Conservation (phyloP, 1,140 invertebrate genomes). For the Drosophila nigromelanica region DNA sequence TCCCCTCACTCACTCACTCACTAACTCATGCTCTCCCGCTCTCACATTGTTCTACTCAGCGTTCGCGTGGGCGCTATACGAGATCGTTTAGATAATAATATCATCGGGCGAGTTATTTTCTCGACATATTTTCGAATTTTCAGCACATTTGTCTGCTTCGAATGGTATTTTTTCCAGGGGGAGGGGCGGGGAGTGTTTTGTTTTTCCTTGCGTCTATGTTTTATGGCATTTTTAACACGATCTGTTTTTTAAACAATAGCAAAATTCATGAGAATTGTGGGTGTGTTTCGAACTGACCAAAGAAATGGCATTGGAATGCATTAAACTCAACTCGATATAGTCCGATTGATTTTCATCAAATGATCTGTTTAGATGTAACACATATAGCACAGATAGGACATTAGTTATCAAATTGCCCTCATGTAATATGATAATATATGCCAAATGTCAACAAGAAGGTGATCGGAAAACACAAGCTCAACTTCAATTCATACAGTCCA, state of each 20-base stretch:
- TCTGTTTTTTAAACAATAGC: slow-evolving; percentile 53
- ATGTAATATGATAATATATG: slow-evolving; percentile 19
- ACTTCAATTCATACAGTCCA: slow-evolving; percentile 9
- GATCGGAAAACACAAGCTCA: slow-evolving; percentile 4
- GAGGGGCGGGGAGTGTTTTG: neutral
- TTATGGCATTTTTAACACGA: slow-evolving; percentile 43
- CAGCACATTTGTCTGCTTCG: slow-evolving; percentile 40
- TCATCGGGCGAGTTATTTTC: slow-evolving; percentile 18
- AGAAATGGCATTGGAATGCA: neutral
- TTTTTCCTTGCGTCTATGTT: slow-evolving; percentile 23
- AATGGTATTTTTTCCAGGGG: neutral
- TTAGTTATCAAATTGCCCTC: neutral
- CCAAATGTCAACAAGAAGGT: slow-evolving; percentile 14
- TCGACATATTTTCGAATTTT: slow-evolving; percentile 42
- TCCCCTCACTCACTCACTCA: neutral
- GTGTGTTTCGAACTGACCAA: slow-evolving; percentile 13
- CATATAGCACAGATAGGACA: neutral
- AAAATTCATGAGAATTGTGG: slow-evolving; percentile 31
- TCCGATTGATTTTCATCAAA: neutral
- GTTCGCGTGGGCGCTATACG: slow-evolving; percentile 30
- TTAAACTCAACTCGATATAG: neutral
- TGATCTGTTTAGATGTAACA: slow-evolving; percentile 1
- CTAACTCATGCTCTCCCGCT: neutral
- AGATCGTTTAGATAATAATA: slow-evolving; percentile 22
- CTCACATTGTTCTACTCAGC: slow-evolving; percentile 17